These are phyloP conservation scores for Florisuga fusca DNA, from an alignment of 2,797 vertebrate genomes.

Conservation along the genomic window DNA sequence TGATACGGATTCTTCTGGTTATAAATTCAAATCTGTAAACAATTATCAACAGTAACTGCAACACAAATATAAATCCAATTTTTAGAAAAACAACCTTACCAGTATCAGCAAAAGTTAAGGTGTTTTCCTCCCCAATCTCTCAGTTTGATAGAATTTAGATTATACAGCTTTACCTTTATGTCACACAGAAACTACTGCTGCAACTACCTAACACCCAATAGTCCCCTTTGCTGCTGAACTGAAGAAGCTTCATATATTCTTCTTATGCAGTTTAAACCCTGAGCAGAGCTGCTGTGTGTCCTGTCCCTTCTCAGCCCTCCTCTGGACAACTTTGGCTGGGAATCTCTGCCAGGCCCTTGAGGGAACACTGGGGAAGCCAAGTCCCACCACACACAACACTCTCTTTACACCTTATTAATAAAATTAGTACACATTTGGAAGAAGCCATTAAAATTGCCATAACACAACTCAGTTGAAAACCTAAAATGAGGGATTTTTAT, in stretches of 20 bases:
- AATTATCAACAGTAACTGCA: not conserved
- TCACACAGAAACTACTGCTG: not conserved
- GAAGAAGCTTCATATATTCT: too few species aligned
- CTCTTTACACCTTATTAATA: not conserved
- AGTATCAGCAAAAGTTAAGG: not conserved
- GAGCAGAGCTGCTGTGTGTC: too few species aligned
- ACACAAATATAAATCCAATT: not conserved
- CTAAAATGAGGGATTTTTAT: not conserved
- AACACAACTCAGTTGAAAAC: not conserved
- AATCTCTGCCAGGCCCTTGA: not conserved
- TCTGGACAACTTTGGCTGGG: too few species aligned
- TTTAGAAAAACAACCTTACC: not conserved
- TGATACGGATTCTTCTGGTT: not conserved
- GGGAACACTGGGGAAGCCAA: not conserved
- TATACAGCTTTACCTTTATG: fast-evolving
- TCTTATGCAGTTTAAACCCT: too few species aligned
- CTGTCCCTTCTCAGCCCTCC: too few species aligned
- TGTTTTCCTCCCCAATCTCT: not conserved
- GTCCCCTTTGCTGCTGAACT: too few species aligned
- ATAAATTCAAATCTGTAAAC: not conserved
- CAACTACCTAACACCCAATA: not conserved
- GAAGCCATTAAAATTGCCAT: not conserved
- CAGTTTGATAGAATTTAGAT: not conserved
- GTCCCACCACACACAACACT: fast-evolving
- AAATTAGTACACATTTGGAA: not conserved